Evolutionary conservation across 2,888 invertebrate genomes (phyloP).

Genomic region (Drosophila longiperda): DNA sequence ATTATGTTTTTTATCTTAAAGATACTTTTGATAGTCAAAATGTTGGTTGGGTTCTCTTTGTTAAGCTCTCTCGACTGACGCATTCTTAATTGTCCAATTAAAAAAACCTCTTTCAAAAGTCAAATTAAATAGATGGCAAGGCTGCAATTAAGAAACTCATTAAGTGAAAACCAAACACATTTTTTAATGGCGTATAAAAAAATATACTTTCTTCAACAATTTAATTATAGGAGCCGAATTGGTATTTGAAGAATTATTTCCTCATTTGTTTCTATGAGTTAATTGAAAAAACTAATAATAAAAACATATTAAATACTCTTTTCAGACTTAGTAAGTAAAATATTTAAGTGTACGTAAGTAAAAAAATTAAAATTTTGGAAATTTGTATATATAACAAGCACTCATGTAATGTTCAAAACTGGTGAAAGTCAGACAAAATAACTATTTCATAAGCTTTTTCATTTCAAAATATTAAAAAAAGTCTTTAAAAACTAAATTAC

Average conservation of each 20-base stretch:
- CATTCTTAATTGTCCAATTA: not conserved
- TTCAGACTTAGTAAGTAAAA: not conserved
- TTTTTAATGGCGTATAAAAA: not conserved
- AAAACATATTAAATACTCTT: not conserved
- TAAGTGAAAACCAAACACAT: conserved; percentile 2
- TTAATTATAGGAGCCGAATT: not conserved
- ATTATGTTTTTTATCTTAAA: too few species aligned
- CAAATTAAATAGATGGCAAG: not conserved
- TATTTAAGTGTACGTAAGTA: not conserved
- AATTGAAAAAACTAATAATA: not conserved
- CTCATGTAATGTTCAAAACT: not conserved
- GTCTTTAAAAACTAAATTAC: not conserved
- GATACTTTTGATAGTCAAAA: too few species aligned
- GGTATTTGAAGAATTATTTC: not conserved
- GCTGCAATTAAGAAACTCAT: not conserved
- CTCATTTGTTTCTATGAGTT: not conserved
- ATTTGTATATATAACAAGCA: not conserved
- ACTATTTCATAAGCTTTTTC: not conserved
- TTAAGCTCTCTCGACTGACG: too few species aligned
- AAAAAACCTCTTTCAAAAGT: not conserved
- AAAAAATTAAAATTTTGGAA: not conserved
- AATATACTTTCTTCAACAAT: not conserved
- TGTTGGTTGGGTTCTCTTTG: not conserved
- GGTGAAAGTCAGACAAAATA: not conserved
- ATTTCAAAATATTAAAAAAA: not conserved